Conservation (phyloP, 2,113 vertebrate genomes). For the Neoarius graeffei region DNA sequence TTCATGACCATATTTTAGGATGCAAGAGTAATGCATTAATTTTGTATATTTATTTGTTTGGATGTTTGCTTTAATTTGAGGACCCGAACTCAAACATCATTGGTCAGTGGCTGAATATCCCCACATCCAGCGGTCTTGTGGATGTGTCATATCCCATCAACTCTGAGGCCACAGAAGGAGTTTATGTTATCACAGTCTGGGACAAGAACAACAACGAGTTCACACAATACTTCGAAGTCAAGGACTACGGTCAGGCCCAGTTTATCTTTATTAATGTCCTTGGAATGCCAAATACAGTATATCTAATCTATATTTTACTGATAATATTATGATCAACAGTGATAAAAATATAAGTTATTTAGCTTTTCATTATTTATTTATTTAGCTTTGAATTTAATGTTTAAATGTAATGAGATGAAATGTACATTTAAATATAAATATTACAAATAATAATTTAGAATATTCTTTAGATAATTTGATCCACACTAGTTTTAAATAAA, state of each 20-base stretch:
- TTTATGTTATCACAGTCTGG: slow-evolving; percentile 61
- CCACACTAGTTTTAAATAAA: no score
- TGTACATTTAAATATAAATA: not conserved
- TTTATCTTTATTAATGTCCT: not conserved
- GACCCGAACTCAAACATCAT: slow-evolving; percentile 70
- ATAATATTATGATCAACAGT: not conserved
- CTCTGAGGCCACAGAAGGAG: slow-evolving; percentile 63
- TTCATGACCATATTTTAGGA: not conserved
- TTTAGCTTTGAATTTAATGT: not conserved
- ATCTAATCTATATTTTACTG: not conserved
- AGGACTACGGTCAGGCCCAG: slow-evolving; percentile 68
- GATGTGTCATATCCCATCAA: slow-evolving; percentile 66
- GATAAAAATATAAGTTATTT: not conserved
- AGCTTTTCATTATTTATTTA: not conserved
- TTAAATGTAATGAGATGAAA: not conserved
- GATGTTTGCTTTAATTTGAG: slow-evolving; percentile 44
- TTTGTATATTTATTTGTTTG: not conserved
- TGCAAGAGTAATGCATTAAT: not conserved
- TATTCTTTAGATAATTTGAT: not conserved
- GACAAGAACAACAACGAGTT: slow-evolving; percentile 56
- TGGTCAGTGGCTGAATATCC: slow-evolving; percentile 70
- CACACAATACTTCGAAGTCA: slow-evolving; percentile 64
- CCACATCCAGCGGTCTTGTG: slow-evolving; percentile 60
- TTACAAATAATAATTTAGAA: no score
- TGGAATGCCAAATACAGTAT: not conserved